Percentiles rank a stretch among this genome's conserved stretches.
Conservation (phyloP, 2,888 invertebrate species). For the Girardia tigrina region DNA sequence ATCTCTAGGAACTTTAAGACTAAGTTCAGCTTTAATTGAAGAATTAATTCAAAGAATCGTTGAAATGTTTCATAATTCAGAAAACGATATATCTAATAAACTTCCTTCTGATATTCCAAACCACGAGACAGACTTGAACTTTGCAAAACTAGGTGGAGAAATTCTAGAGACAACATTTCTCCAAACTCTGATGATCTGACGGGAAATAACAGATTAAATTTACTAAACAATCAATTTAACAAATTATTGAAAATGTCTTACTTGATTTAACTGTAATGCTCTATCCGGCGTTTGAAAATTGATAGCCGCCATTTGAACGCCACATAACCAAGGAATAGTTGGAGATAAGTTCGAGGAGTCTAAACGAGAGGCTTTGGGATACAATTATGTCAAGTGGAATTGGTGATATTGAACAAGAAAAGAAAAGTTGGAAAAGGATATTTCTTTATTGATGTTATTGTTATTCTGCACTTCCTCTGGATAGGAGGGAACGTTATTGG, state of each 20-base stretch:
- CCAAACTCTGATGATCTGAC: background rate
- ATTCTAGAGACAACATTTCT: background rate
- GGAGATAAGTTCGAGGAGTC: slow-evolving; percentile 57
- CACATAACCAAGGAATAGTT: slow-evolving; percentile 54
- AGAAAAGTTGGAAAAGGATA: background rate
- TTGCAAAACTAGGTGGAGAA: background rate
- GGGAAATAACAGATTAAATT: background rate
- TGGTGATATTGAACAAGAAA: background rate
- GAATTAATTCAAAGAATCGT: no score
- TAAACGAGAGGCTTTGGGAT: slow-evolving; percentile 47
- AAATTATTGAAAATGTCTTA: slow-evolving; percentile 40
- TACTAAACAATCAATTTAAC: background rate
- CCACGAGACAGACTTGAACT: background rate
- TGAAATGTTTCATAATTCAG: no score
- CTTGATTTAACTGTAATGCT: slow-evolving; percentile 53
- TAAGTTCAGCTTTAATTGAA: no score
- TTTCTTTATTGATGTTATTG: background rate
- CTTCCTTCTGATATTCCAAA: no score
- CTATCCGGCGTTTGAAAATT: slow-evolving; percentile 56
- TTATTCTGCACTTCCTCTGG: no score
- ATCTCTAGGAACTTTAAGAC: no score
- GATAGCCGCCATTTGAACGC: slow-evolving; percentile 56
- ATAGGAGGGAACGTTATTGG: no score
- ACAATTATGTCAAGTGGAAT: slow-evolving; percentile 7
- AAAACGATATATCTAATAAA: no score